Conservation (phyloP, 2,113 vertebrate genomes). For the Heterocephalus glaber region DNA sequence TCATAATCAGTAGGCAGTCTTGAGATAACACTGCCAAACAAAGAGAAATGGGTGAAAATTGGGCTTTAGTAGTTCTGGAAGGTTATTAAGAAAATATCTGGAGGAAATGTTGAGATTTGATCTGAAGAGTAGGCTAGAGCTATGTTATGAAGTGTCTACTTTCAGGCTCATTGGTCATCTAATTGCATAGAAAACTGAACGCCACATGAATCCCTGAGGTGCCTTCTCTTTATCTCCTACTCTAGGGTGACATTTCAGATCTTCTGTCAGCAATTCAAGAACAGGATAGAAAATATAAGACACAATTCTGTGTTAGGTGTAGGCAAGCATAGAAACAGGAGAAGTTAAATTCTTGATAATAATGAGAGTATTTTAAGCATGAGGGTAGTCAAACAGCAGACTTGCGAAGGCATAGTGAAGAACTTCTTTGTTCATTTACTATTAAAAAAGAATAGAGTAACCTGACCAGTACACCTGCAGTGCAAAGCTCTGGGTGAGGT, state of each 20-base stretch:
- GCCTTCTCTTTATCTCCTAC: not conserved
- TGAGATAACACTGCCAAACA: not conserved
- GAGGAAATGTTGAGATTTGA: not conserved
- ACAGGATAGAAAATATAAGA: not conserved
- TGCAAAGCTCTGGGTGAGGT: not conserved
- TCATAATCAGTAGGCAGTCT: not conserved
- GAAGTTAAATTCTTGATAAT: not conserved
- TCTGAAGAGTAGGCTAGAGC: not conserved
- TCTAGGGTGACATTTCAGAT: not conserved
- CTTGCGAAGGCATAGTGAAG: not conserved
- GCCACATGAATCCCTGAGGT: not conserved
- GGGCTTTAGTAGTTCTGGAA: not conserved
- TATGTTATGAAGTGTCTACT: not conserved
- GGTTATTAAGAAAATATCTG: not conserved
- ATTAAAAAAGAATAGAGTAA: conserved; percentile 1
- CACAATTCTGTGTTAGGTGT: not conserved
- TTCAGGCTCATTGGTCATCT: not conserved
- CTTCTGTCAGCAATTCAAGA: not conserved
- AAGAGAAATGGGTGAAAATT: not conserved
- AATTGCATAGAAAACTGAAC: not conserved
- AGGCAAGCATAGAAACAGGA: not conserved
- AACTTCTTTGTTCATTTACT: not conserved
- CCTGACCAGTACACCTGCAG: not conserved
- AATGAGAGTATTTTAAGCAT: not conserved
- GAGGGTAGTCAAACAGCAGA: not conserved